Evolutionary conservation across 2,888 invertebrate species (phyloP).

Genomic region (Azorinus chamasolen): DNA sequence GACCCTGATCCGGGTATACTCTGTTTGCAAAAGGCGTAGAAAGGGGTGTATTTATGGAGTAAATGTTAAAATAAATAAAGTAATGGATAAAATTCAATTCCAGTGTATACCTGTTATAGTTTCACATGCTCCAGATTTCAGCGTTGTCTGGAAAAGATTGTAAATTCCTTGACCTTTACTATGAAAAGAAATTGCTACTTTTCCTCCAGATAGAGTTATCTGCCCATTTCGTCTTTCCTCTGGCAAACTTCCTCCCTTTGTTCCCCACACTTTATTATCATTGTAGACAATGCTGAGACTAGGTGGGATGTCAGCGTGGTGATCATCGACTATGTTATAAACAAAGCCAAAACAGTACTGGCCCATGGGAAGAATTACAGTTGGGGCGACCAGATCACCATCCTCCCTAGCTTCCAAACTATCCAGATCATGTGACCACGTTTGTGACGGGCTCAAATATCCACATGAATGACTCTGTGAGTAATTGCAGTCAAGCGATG

Average conservation of each 20-base stretch:
- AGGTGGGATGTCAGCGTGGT: background rate
- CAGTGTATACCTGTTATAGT: background rate
- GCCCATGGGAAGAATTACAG: background rate
- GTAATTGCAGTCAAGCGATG: constrained; percentile 6
- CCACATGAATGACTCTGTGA: background rate
- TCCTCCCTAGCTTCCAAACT: background rate
- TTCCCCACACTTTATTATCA: constrained; percentile 5
- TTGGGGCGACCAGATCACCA: background rate
- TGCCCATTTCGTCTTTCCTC: background rate
- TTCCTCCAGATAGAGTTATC: constrained; percentile 2
- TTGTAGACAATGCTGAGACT: background rate
- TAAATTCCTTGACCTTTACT: constrained; percentile 8
- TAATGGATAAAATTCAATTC: too few relatives aligned
- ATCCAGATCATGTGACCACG: background rate
- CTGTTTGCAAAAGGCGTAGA: too few relatives aligned
- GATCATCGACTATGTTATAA: constrained; percentile 1
- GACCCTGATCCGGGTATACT: too few relatives aligned
- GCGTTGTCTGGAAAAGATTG: background rate
- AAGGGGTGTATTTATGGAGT: too few relatives aligned
- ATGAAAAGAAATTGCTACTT: background rate
- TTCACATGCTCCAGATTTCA: constrained; percentile 9
- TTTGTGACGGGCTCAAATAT: constrained; percentile 4
- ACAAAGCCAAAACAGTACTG: constrained; percentile 13
- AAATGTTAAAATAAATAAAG: too few relatives aligned
- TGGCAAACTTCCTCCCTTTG: background rate